These are phyloP conservation scores for Anableps anableps DNA, from an alignment of 2,797 vertebrate species.

Conservation along the genomic window DNA sequence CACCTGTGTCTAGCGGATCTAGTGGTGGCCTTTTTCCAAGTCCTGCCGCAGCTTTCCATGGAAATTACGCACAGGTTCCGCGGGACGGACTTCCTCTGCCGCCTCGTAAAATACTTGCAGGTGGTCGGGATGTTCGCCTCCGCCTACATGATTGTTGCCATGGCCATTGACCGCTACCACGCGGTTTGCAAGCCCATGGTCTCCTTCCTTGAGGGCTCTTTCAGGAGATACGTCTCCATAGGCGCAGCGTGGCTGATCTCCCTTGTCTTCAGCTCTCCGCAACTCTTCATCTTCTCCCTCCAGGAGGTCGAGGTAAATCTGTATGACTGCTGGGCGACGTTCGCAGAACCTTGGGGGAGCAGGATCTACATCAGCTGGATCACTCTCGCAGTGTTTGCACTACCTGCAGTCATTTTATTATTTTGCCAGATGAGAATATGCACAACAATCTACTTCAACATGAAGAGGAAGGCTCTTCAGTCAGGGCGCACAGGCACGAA, in stretches of 20 bases:
- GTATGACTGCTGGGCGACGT: slow-evolving; percentile 90
- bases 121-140: slow-evolving; percentile 92
- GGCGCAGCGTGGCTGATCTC: slow-evolving; percentile 85
- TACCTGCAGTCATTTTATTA: slow-evolving; percentile 81
- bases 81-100: slow-evolving; percentile 86
- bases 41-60: slow-evolving; percentile 89
- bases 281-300: slow-evolving; percentile 90
- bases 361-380: slow-evolving; percentile 88
- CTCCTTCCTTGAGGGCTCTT: slow-evolving; percentile 83
- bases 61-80: slow-evolving; percentile 88
- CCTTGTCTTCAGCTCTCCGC: slow-evolving; percentile 85
- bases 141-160: slow-evolving; percentile 88
- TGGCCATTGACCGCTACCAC: slow-evolving; percentile 88
- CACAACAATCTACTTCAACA: slow-evolving; percentile 87
- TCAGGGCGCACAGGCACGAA: slow-evolving; percentile 75
- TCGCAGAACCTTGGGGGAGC: slow-evolving; percentile 84
- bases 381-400: slow-evolving; percentile 83
- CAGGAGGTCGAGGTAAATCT: slow-evolving; percentile 82
- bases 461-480: slow-evolving; percentile 76
- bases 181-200: slow-evolving; percentile 88
- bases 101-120: slow-evolving; percentile 88
- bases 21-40: slow-evolving; percentile 89
- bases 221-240: slow-evolving; percentile 81
- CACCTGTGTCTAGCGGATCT: slow-evolving; percentile 88
- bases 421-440: slow-evolving; percentile 89